Conservation (phyloP, 1,140 invertebrate genomes). For the Coboldia fuscipes region DNA sequence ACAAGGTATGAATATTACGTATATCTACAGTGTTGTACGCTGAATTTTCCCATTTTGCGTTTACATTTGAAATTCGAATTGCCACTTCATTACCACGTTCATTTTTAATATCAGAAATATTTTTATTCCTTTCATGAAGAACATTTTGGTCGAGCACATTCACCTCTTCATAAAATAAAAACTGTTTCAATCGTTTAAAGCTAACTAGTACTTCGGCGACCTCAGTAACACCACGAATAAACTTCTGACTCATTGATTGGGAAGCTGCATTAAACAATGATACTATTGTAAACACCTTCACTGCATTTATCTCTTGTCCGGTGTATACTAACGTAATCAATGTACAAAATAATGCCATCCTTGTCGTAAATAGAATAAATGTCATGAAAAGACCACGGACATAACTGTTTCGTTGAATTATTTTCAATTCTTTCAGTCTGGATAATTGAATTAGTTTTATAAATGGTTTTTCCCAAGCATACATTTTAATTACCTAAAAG, state of each 20-base stretch:
- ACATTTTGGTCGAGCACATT: conserved; percentile 6
- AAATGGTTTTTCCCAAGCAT: not conserved
- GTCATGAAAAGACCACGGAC: conserved; percentile 50
- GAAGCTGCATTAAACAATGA: conserved; percentile 38
- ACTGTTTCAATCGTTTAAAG: conserved; percentile 30
- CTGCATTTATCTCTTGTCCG: conserved; percentile 16
- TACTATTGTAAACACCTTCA: conserved; percentile 40
- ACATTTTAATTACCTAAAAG: not conserved
- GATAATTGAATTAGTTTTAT: conserved; percentile 15
- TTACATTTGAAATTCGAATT: too few species aligned
- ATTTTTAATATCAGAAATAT: too few species aligned
- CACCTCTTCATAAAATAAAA: conserved; percentile 28
- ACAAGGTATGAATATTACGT: too few species aligned
- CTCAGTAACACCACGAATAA: conserved; percentile 42
- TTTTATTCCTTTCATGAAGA: too few species aligned
- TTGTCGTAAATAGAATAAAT: conserved; percentile 43
- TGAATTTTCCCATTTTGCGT: not conserved
- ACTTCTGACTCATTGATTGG: conserved; percentile 40
- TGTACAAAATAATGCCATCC: conserved; percentile 39
- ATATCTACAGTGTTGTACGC: too few species aligned
- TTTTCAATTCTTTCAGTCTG: conserved; percentile 22
- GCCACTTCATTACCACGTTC: too few species aligned
- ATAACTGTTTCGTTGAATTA: conserved; percentile 37
- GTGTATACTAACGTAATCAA: conserved; percentile 27
- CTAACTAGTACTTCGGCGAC: conserved; percentile 34